phyloP scores from a whole-genome alignment of 30 jellyfish, hydroid and myxozoan genomes.

The Rhopilema esculentum region DNA sequence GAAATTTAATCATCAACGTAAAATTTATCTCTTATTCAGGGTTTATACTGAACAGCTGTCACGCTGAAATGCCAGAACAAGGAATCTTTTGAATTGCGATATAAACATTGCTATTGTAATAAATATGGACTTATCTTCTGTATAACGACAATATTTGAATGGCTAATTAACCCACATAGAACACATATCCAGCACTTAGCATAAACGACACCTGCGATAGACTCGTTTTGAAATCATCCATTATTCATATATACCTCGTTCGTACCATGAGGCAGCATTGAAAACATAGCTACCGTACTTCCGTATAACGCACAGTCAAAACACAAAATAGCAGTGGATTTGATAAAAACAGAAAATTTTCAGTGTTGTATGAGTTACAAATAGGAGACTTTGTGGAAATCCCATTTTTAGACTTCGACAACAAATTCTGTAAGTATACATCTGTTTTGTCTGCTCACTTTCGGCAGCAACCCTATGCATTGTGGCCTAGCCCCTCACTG shows the following conservation, averaged over 20 bases:
- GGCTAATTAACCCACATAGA: neutral
- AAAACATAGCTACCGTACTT: constrained; percentile 3
- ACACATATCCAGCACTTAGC: neutral
- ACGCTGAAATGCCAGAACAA: neutral
- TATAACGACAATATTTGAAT: neutral
- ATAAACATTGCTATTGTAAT: neutral
- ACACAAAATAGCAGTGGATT: neutral
- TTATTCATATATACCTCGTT: constrained; percentile 50
- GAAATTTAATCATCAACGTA: neutral
- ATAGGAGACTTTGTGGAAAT: neutral
- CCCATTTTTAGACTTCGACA: too few relatives aligned
- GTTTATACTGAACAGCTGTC: neutral
- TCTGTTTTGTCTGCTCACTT: neutral
- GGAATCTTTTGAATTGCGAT: neutral
- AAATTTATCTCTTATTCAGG: neutral
- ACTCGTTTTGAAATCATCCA: constrained; percentile 44
- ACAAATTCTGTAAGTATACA: neutral
- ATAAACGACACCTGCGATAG: constrained; percentile 48
- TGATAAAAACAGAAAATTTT: neutral
- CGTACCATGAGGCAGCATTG: constrained; percentile 42
- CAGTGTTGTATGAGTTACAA: neutral
- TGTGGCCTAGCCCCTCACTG: neutral
- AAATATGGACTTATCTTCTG: neutral
- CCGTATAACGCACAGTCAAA: neutral
- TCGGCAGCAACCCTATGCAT: neutral